Conservation (phyloP, 2,888 invertebrate species). For the Dryomyza anilis region DNA sequence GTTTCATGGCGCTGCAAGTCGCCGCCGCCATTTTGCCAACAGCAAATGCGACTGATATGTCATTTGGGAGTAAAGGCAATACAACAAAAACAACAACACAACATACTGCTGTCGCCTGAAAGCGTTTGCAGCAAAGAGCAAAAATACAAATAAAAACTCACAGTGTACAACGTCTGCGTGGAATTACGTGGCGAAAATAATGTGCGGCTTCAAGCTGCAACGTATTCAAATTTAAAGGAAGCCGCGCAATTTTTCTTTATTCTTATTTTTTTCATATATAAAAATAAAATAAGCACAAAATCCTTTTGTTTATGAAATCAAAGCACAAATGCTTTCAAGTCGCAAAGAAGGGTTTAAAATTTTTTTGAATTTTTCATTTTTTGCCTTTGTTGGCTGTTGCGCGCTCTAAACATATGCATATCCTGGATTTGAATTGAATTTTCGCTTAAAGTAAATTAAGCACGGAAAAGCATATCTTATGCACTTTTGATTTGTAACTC, state of each 20-base stretch:
- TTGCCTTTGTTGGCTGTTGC: not conserved
- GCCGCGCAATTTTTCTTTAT: not conserved
- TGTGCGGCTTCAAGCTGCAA: not conserved
- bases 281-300: too few relatives aligned
- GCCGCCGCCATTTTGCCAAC: conserved; percentile 5
- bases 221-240: conserved; percentile 1
- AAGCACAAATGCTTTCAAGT: not conserved
- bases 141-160: not conserved
- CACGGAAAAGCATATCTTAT: not conserved
- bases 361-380: not conserved
- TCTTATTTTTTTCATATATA: too few relatives aligned
- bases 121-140: not conserved
- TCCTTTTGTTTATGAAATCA: not conserved
- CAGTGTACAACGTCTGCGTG: not conserved
- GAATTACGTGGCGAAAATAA: conserved; percentile 13
- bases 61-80: not conserved
- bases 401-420: not conserved
- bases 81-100: not conserved
- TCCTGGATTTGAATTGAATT: not conserved
- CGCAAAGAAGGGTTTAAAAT: not conserved
- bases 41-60: conserved; percentile 20
- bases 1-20: not conserved
- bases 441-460: not conserved
- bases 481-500: too few relatives aligned
- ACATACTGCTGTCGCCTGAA: not conserved